Evolutionary conservation across 1,140 invertebrate genomes (phyloP).

Genomic region (Drosophila rufa): DNA sequence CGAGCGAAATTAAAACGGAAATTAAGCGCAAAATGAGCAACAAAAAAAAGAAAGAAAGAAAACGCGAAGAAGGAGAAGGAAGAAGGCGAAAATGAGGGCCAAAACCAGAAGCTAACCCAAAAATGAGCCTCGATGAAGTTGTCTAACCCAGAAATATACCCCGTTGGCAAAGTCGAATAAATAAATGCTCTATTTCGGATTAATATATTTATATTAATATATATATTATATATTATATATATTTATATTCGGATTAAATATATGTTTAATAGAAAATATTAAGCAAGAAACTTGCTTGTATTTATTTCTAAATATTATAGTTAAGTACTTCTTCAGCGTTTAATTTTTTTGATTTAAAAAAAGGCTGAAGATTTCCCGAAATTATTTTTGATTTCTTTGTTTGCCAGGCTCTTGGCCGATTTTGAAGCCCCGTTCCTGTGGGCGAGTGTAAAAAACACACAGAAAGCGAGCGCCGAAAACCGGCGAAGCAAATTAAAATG

Average conservation of each 20-base stretch:
- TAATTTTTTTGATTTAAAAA: not conserved
- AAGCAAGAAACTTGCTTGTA: too few relatives aligned
- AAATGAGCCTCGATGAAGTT: constrained; percentile 40
- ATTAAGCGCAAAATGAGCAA: constrained; percentile 72
- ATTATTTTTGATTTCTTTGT: not conserved
- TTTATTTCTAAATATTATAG: too few relatives aligned
- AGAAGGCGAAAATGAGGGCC: not conserved
- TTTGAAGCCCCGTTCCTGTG: not conserved
- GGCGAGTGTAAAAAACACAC: constrained; percentile 10
- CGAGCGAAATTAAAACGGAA: constrained; percentile 72
- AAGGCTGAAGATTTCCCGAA: not conserved
- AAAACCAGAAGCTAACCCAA: constrained; percentile 32
- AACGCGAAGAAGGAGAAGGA: not conserved
- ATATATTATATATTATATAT: too few relatives aligned
- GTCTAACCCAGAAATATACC: constrained; percentile 16
- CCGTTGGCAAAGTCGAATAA: constrained; percentile 17
- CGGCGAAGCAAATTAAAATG: constrained; percentile 69
- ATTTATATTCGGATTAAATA: too few relatives aligned
- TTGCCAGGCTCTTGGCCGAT: not conserved
- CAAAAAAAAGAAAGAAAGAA: not conserved
- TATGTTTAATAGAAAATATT: not conserved
- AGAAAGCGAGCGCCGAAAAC: constrained; percentile 14
- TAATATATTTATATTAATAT: too few relatives aligned
- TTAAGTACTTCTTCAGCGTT: too few relatives aligned
- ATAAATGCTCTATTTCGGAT: constrained; percentile 2